Evolutionary conservation across 2,888 invertebrate genomes (phyloP), one percentile per base, ranked within the genome.

Genomic region (Drosophila mimetica): DNA sequence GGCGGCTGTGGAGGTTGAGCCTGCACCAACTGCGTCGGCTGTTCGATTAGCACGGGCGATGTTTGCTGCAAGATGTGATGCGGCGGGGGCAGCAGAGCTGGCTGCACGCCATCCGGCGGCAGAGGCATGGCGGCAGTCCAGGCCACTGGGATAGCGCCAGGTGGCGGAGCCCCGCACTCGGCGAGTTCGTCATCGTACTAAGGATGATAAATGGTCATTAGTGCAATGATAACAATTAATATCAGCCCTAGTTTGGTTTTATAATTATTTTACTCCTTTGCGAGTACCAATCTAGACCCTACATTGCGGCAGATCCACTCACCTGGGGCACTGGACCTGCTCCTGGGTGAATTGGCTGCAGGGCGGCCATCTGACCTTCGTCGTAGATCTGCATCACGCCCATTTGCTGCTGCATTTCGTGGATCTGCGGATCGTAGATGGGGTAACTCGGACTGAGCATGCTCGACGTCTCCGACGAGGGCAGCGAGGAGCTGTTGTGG

Each of bases 371-470:
- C 58, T 82, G 90, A 2, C 75, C 79, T 70, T 91, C 89, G 55
- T 91, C 91, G 51, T 90, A 91, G 28, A 91, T 89, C 71, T 91
- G 91, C 88, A 91, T 84, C 6, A 90, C 89, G 22, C 89, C 76
- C 91, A 91, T 89, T 71, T 91, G 91, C 42, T 91, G 92, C 58
- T 91, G 90, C 55, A 91, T 77, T 37, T 91, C 91, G 44, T 90
- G 91, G 53, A 90, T 75, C 69, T 91, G 90, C 51, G 87, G 61
- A 71, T 91, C 91, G 59, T 90, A 91, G 4, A 91, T 89, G 57
- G 90, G 85, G 79, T 90, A 90, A 61, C 78, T 90, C 39, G 91
- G 91, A 78, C 91, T 91, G 34, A 91, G 59, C 89, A 91, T 89
- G 71, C 87, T 91, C 7, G 92, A 90, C 4, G 91, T 91, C 55